Evolutionary conservation across 2,888 invertebrate genomes (phyloP).

Genomic region (Plebejus anna): DNA sequence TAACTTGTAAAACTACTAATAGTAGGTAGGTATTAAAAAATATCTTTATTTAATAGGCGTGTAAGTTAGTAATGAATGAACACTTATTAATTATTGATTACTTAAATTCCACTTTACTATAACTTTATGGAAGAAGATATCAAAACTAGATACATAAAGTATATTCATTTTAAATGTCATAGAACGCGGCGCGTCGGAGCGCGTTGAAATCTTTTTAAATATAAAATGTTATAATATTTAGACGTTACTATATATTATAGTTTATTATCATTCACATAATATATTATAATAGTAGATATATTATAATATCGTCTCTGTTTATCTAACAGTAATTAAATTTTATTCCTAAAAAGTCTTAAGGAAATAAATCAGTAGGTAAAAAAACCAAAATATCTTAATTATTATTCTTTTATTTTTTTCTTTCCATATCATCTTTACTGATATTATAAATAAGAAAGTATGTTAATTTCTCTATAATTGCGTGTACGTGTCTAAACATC

Average conservation of each 20-base stretch:
- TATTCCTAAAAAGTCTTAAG: no score
- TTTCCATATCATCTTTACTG: no score
- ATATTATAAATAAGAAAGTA: no score
- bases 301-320: background rate
- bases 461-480: no score
- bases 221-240: background rate
- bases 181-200: background rate
- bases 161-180: background rate
- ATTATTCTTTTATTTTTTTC: no score
- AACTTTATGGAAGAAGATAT: background rate
- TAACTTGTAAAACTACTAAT: background rate
- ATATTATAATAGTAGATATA: background rate
- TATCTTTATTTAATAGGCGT: background rate
- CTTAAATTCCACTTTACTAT: background rate
- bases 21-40: background rate
- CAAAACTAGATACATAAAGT: background rate
- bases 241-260: background rate
- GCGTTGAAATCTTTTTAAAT: conserved; percentile 8
- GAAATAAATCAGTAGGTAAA: no score
- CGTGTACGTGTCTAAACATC: background rate
- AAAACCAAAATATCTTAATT: no score
- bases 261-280: background rate
- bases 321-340: background rate
- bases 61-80: background rate
- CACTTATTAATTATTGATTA: background rate